Conservation (phyloP, 2,113 vertebrate genomes). For the Nycticryphes semicollaris region DNA sequence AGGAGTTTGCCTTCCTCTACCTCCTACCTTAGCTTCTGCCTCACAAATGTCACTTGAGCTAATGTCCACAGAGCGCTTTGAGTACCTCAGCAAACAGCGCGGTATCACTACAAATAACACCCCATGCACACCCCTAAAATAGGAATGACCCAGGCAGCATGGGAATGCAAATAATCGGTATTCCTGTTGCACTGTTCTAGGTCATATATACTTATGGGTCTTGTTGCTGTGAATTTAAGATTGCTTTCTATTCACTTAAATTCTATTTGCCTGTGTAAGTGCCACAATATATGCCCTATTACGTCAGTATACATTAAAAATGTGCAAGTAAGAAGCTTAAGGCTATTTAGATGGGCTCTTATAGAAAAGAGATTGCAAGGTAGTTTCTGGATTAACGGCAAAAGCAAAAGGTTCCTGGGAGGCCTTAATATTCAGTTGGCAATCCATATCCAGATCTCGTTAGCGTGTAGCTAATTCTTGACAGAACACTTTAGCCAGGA, state of each 20-base stretch:
- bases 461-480: background rate
- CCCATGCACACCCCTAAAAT: background rate
- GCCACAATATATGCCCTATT: background rate
- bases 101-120: background rate
- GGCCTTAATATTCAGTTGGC: background rate
- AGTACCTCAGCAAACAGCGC: background rate
- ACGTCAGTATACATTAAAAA: constrained; percentile 13
- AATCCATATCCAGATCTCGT: background rate
- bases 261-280: background rate
- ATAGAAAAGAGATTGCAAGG: background rate
- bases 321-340: background rate
- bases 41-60: background rate
- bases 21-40: background rate
- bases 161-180: background rate
- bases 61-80: background rate
- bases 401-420: background rate
- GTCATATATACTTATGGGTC: background rate
- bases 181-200: background rate
- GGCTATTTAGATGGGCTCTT: background rate
- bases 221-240: background rate
- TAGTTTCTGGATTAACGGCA: background rate
- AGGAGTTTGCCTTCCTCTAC: background rate
- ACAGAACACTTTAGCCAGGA: background rate
- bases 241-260: background rate
- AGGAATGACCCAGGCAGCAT: background rate